These are phyloP conservation scores for Condylura cristata DNA, from an alignment of 2,113 vertebrate species.

Conservation along the genomic window DNA sequence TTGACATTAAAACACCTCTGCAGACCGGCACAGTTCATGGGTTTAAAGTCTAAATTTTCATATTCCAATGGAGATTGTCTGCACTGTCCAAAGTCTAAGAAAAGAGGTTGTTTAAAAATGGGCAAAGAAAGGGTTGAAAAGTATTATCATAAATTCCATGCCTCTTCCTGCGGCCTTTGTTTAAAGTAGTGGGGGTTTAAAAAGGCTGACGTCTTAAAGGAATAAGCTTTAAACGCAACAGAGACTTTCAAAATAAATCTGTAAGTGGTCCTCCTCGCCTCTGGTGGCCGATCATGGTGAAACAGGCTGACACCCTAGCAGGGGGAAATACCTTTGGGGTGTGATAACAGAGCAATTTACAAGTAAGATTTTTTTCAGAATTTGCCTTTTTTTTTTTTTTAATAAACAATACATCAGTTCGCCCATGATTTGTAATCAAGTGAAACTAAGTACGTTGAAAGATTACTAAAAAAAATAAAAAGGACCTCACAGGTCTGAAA, in stretches of 20 bases:
- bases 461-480: neutral
- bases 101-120: conserved; percentile 29
- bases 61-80: neutral
- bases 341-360: neutral
- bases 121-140: neutral
- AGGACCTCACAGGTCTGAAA: neutral
- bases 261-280: neutral
- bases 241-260: conserved; percentile 56
- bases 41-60: conserved; percentile 55
- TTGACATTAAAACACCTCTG: conserved; percentile 28
- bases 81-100: neutral
- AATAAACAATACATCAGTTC: conserved; percentile 21
- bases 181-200: neutral
- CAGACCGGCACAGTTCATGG: conserved; percentile 19
- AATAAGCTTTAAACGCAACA: neutral
- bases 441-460: conserved; percentile 42
- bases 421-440: conserved; percentile 44
- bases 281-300: neutral
- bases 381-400: neutral
- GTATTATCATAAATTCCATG: neutral
- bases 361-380: neutral
- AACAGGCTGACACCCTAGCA: neutral
- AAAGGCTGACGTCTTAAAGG: neutral
- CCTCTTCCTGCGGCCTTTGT: neutral
- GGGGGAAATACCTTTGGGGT: neutral